Conservation (phyloP, 2,888 invertebrate species). For the Cantharis rustica region DNA sequence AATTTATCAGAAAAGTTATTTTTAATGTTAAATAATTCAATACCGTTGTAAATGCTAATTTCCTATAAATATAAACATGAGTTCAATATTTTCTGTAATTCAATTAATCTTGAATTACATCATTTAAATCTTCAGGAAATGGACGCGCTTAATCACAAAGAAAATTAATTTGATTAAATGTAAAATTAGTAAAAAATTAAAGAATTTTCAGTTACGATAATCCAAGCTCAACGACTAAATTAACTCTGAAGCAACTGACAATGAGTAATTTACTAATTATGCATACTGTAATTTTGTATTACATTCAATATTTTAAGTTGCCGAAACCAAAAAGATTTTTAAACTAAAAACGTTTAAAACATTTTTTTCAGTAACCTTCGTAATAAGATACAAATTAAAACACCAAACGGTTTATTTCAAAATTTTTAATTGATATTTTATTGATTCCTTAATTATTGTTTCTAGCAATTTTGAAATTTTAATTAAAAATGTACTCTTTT, state of each 20-base stretch:
- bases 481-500: background rate
- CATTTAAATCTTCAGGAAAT: background rate
- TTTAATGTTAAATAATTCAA: background rate
- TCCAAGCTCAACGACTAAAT: background rate
- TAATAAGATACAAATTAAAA: background rate
- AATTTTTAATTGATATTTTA: background rate
- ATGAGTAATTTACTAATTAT: background rate
- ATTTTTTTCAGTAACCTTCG: background rate
- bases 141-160: background rate
- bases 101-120: background rate
- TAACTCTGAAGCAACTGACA: background rate
- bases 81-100: background rate
- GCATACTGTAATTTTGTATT: background rate
- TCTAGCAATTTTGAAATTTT: background rate
- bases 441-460: background rate
- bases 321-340: background rate
- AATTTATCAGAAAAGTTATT: background rate
- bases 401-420: background rate
- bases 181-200: background rate
- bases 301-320: background rate
- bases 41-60: background rate
- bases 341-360: background rate
- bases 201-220: background rate
- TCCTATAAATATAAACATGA: background rate
- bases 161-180: background rate